phyloP scores from a whole-genome alignment of 2,888 invertebrate species.

The Germaria angustata region DNA sequence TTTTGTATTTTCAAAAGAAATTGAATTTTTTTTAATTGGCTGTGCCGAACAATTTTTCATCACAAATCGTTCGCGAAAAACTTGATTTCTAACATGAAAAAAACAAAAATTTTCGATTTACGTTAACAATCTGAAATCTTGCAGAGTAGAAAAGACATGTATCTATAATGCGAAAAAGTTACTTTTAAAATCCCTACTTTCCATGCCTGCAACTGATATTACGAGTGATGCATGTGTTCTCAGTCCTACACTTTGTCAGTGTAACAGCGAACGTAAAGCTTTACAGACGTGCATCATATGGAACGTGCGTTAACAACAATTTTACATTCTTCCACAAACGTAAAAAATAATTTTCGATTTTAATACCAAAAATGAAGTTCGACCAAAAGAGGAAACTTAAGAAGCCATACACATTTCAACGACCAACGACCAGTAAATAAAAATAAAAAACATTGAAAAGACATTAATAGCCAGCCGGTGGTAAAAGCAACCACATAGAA shows the following conservation, averaged over 20 bases:
- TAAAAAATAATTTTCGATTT: not conserved
- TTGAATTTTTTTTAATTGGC: too few relatives aligned
- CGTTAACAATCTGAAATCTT: too few relatives aligned
- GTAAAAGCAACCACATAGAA: too few relatives aligned
- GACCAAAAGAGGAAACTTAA: not conserved
- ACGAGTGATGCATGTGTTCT: not conserved
- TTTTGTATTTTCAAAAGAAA: too few relatives aligned
- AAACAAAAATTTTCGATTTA: too few relatives aligned
- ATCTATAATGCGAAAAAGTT: too few relatives aligned
- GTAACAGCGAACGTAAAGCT: constrained; percentile 52
- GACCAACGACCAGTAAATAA: not conserved
- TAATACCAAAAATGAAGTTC: not conserved
- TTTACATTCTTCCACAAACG: not conserved
- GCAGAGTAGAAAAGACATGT: too few relatives aligned
- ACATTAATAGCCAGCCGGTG: constrained; percentile 13
- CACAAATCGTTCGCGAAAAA: too few relatives aligned
- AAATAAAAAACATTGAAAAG: constrained; percentile 3
- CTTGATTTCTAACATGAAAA: too few relatives aligned
- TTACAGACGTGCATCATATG: constrained; percentile 51
- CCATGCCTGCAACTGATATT: not conserved
- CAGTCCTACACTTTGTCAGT: constrained; percentile 31
- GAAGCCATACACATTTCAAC: constrained; percentile 3
- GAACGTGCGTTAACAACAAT: constrained; percentile 3
- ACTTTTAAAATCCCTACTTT: not conserved
- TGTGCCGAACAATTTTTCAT: too few relatives aligned